Conservation (phyloP, 2,797 vertebrate species). For the Silurus lanzhouensis region DNA sequence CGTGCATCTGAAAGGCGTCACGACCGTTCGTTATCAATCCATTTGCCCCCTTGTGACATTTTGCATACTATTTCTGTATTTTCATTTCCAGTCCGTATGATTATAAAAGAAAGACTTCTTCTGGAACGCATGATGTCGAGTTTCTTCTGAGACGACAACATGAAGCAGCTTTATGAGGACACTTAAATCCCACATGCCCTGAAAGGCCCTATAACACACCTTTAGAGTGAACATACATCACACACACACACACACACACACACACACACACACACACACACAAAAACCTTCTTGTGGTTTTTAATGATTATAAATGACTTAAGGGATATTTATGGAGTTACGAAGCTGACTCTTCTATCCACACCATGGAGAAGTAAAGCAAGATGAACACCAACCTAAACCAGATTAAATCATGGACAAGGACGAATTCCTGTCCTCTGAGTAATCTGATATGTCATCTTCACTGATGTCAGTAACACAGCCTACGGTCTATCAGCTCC, state of each 20-base stretch:
- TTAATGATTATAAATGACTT: not conserved
- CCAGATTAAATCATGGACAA: conserved; percentile 76
- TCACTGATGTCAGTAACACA: conserved; percentile 78
- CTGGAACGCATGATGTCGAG: too few relatives aligned
- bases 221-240: not conserved
- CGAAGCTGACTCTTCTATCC: not conserved
- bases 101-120: too few relatives aligned
- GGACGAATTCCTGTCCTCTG: conserved; percentile 85
- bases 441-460: conserved; percentile 85
- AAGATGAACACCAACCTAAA: conserved; percentile 59
- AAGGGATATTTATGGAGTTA: not conserved
- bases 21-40: not conserved
- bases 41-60: not conserved
- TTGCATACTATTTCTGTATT: not conserved
- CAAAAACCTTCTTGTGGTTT: not conserved
- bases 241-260: too few relatives aligned
- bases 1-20: too few relatives aligned
- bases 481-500: conserved; percentile 59
- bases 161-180: not conserved
- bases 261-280: not conserved
- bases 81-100: too few relatives aligned
- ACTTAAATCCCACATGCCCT: not conserved
- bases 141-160: too few relatives aligned
- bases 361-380: conserved; percentile 9
- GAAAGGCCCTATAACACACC: not conserved